Percentiles rank a stretch among this genome's conserved stretches.
phyloP scores from a whole-genome alignment of 2,113 vertebrate genomes.

The Nerophis lumbriciformis region DNA sequence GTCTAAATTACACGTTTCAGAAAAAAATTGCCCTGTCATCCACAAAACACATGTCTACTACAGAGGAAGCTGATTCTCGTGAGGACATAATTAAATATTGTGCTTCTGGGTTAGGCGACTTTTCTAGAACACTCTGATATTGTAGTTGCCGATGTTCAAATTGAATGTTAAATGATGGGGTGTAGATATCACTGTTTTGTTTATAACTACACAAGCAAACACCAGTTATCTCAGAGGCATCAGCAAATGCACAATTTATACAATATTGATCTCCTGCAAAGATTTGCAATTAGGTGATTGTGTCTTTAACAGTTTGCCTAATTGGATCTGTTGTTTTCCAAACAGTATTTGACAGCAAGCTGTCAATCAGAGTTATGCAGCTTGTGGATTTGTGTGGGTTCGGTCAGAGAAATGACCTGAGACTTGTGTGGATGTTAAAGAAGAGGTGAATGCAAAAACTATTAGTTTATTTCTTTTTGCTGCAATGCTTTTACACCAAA shows the following conservation, averaged over 20 bases:
- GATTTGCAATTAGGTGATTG: slow-evolving; percentile 39
- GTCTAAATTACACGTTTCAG: too few relatives aligned
- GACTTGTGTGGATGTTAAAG: not conserved
- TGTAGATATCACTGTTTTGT: slow-evolving; percentile 8
- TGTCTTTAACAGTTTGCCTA: slow-evolving; percentile 27
- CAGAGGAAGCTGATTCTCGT: too few relatives aligned
- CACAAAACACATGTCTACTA: too few relatives aligned
- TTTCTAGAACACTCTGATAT: slow-evolving; percentile 35
- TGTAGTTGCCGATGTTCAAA: slow-evolving; percentile 4
- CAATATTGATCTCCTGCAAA: slow-evolving; percentile 36
- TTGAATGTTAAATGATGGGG: slow-evolving; percentile 7
- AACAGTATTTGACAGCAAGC: slow-evolving; percentile 25
- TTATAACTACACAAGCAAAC: slow-evolving; percentile 10
- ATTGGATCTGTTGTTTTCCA: slow-evolving; percentile 19
- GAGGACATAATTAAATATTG: not conserved
- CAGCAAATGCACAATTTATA: slow-evolving; percentile 18
- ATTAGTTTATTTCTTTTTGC: not conserved
- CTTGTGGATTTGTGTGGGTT: not conserved
- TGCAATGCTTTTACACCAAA: not conserved
- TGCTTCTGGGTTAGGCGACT: slow-evolving; percentile 26
- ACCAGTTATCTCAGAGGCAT: slow-evolving; percentile 24
- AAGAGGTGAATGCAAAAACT: not conserved
- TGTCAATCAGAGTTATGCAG: slow-evolving; percentile 29
- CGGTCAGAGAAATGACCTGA: not conserved
- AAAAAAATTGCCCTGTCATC: too few relatives aligned